Evolutionary conservation across 92 coral and sea anemone genomes (phyloP), one percentile per base, ranked within the genome.

Genomic region (Scolanthus callimorphus): DNA sequence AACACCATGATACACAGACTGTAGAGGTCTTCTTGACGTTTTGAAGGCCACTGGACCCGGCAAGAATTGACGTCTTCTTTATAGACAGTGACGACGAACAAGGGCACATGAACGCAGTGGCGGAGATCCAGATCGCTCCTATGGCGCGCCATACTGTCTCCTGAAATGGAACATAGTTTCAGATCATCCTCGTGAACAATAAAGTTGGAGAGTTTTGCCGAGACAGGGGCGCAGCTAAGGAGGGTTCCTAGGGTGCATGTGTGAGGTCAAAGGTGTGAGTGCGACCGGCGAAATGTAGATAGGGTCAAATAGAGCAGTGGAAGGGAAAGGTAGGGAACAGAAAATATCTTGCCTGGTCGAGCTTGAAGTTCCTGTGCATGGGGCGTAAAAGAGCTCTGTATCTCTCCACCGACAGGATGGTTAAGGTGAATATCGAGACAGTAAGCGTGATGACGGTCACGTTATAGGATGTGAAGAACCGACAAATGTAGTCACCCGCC

Each of bases 331-430:
- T n/a, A n/a, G n/a, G n/a, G n/a, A n/a, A n/a, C n/a, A n/a, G n/a
- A n/a, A n/a, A n/a, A n/a, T n/a, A n/a, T n/a, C n/a, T n/a, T n/a
- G n/a, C n/a, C 15, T 44, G 29, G 11, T 76, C 85, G 15, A 86
- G 68, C 10, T 89, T 65, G 25, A 74, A 55, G 4, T 54, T 51
- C n/a, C 39, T 30, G 22, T 59, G 67, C 27, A 86, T 30, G 12
- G 89, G 89, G 53, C 73, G 77, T 11, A 86, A 34, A 29, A 86
- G 52, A 15, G 85, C 95, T 34, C 80, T 68, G 72, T 81, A 82
- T 25, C 95, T 69, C 59, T 86, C 89, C n/a, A 86, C 48, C 0
- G 95, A 74, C 0, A 86, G 62, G n/a, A 76, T 31, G 2, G 89
- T 73, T 8, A 86, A 60, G 17, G 95, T 81, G 68, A 76, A 68